These are phyloP conservation scores for Struthidea cinerea DNA, from an alignment of 2,113 vertebrate species.

Conservation along the genomic window DNA sequence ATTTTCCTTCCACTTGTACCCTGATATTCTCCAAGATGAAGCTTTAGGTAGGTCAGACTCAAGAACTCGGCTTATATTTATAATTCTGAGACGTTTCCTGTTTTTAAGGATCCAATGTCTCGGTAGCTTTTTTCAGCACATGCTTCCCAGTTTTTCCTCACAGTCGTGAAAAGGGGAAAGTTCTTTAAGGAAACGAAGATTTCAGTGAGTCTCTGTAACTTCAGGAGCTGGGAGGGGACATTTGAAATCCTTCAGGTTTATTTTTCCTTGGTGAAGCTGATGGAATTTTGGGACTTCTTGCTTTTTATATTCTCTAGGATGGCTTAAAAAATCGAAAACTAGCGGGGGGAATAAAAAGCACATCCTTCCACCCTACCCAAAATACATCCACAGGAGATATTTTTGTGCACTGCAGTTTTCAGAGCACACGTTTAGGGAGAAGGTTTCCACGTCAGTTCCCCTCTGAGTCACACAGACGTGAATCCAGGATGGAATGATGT, in stretches of 20 bases:
- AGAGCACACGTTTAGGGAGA: background rate
- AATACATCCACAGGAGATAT: background rate
- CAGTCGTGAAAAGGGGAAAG: fast-evolving
- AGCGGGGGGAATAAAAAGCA: fast-evolving
- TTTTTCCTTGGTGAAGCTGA: background rate
- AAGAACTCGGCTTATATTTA: background rate
- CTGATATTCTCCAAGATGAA: background rate
- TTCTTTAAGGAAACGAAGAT: background rate
- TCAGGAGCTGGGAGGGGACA: background rate
- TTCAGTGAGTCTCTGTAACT: background rate
- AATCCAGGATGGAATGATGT: background rate
- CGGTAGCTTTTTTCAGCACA: background rate
- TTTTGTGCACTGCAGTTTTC: background rate
- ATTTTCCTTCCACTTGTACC: background rate
- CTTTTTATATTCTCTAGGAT: background rate
- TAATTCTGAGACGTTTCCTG: background rate
- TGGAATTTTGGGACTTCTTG: background rate
- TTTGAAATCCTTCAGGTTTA: background rate
- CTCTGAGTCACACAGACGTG: background rate
- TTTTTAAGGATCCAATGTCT: background rate
- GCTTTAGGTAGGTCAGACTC: background rate
- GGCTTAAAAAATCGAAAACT: background rate
- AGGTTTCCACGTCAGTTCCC: background rate
- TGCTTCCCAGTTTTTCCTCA: background rate
- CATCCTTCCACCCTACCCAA: background rate